Conservation (phyloP, 2,113 vertebrate species). For the Amia ocellicauda region DNA sequence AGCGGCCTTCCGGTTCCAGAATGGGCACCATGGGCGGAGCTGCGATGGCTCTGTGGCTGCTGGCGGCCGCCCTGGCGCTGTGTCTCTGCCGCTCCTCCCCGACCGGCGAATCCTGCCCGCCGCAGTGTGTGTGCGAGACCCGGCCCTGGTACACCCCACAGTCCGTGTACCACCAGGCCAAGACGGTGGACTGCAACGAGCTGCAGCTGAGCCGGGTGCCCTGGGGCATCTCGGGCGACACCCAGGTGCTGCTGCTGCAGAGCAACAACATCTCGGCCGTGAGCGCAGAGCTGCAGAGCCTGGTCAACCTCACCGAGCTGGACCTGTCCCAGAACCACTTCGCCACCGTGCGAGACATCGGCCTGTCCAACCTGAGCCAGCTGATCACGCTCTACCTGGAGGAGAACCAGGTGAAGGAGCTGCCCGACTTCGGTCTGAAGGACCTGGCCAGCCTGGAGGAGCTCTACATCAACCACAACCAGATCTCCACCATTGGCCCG, state of each 20-base stretch:
- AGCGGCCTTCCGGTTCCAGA: constrained; percentile 6
- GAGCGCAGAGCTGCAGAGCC: constrained; percentile 56
- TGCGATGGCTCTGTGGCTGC: constrained; percentile 22
- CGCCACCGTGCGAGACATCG: constrained; percentile 59
- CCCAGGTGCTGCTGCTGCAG: constrained; percentile 74
- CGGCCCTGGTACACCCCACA: constrained; percentile 78
- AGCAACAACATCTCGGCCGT: constrained; percentile 75
- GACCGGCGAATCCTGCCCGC: constrained; percentile 54
- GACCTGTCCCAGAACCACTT: constrained; percentile 79
- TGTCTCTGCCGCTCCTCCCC: not conserved
- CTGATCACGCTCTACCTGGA: constrained; percentile 76
- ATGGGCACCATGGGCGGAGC: constrained; percentile 39
- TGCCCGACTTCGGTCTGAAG: constrained; percentile 65
- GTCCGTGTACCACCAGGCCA: constrained; percentile 72
- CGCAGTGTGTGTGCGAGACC: constrained; percentile 75
- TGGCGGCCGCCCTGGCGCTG: constrained; percentile 29
- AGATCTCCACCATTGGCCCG: constrained; percentile 65
- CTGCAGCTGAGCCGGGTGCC: constrained; percentile 64
- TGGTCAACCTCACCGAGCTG: constrained; percentile 71
- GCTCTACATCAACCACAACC: constrained; percentile 78
- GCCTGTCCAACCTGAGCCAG: constrained; percentile 57
- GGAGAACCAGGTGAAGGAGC: constrained; percentile 69
- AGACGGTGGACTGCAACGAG: constrained; percentile 74
- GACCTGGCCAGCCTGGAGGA: constrained; percentile 71
- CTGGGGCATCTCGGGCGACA: constrained; percentile 59